Evolutionary conservation across 2,888 invertebrate genomes (phyloP).

Genomic region (Drymonia ruficornis): DNA sequence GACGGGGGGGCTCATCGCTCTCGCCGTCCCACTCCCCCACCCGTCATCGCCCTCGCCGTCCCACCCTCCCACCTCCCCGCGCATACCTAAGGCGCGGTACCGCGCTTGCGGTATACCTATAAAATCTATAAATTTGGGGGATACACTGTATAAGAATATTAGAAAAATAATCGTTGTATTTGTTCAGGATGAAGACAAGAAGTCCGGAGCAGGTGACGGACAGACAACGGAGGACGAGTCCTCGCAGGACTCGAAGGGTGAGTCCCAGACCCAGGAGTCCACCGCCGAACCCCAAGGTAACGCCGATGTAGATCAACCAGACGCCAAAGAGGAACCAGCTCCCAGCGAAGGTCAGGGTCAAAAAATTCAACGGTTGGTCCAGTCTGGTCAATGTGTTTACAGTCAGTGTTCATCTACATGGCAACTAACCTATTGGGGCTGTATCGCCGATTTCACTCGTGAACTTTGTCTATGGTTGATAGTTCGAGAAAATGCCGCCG

Average conservation of each 20-base stretch:
- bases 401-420: slow-evolving; percentile 71
- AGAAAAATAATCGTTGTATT: too few relatives aligned
- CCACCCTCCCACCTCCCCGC: too few relatives aligned
- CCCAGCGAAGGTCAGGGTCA: slow-evolving; percentile 59
- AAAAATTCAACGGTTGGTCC: slow-evolving; percentile 22
- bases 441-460: slow-evolving; percentile 18
- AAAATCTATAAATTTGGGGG: too few relatives aligned
- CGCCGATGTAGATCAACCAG: slow-evolving; percentile 73
- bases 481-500: slow-evolving; percentile 2
- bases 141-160: too few relatives aligned
- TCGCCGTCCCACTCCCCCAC: too few relatives aligned
- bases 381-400: slow-evolving; percentile 43
- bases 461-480: slow-evolving; percentile 8
- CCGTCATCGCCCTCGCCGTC: too few relatives aligned
- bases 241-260: slow-evolving; percentile 83
- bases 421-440: slow-evolving; percentile 68
- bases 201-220: slow-evolving; percentile 75
- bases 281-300: slow-evolving; percentile 64
- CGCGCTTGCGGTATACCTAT: too few relatives aligned
- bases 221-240: slow-evolving; percentile 82
- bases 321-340: slow-evolving; percentile 47
- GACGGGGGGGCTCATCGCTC: too few relatives aligned
- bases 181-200: slow-evolving; percentile 80
- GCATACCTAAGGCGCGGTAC: too few relatives aligned
- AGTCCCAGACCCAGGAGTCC: slow-evolving; percentile 53